These are phyloP conservation scores for Drosophila novamexicana DNA, from an alignment of 1,140 invertebrate genomes.

Conservation along the genomic window DNA sequence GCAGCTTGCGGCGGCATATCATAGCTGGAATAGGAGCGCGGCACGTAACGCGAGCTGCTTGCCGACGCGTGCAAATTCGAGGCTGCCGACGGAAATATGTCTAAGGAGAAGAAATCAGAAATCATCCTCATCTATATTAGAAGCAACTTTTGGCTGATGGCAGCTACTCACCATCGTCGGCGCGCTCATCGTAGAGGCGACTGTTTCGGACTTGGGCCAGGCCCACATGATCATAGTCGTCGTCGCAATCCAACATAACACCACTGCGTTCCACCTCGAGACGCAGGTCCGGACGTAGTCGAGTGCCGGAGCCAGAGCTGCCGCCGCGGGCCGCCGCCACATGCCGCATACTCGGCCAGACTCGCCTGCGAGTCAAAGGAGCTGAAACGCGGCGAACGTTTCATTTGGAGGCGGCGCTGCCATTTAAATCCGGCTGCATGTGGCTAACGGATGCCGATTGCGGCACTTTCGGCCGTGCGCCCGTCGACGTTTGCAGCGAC, in stretches of 20 bases:
- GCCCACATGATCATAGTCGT: conserved; percentile 61
- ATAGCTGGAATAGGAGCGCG: conserved; percentile 81
- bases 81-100: conserved; percentile 65
- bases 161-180: conserved; percentile 58
- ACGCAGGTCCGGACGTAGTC: conserved; percentile 50
- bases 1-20: conserved; percentile 66
- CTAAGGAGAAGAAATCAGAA: conserved; percentile 9
- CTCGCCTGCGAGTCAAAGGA: conserved; percentile 84
- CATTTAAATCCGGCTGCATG: conserved; percentile 67
- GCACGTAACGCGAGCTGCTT: conserved; percentile 66
- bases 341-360: conserved; percentile 78
- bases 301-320: conserved; percentile 19
- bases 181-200: conserved; percentile 65
- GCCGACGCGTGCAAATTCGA: conserved; percentile 48
- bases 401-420: conserved; percentile 77
- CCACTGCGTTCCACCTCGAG: conserved; percentile 39
- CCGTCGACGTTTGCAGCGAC: conserved; percentile 72
- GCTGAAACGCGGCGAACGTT: conserved; percentile 82
- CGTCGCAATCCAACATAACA: conserved; percentile 53
- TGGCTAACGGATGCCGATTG: conserved; percentile 73
- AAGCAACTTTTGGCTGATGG: too few species aligned
- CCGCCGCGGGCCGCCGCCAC: conserved; percentile 18
- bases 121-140: background rate
- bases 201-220: conserved; percentile 65
- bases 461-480: conserved; percentile 80